Conservation (phyloP, 2,113 vertebrate species). For the Meriones unguiculatus region DNA sequence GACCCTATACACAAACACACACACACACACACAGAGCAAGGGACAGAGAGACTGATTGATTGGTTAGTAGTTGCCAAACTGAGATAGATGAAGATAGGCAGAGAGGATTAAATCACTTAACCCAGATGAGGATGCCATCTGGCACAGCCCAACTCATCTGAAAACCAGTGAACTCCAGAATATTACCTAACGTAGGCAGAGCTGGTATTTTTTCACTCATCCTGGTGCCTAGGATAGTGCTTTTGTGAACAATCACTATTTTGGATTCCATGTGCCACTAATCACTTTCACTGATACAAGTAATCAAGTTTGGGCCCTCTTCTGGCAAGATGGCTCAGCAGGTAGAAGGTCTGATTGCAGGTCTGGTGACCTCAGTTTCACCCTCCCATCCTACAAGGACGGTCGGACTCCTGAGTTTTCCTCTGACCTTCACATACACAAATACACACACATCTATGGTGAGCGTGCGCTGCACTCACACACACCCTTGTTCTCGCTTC, state of each 20-base stretch:
- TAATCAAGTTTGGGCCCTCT: background rate
- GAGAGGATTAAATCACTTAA: no score
- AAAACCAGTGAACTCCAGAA: background rate
- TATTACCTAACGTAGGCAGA: background rate
- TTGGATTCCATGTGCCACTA: background rate
- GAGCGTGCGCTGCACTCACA: background rate
- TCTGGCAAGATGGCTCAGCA: background rate
- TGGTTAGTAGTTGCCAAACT: background rate
- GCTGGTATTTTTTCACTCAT: fast-evolving
- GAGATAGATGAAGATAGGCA: background rate
- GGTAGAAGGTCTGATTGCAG: background rate
- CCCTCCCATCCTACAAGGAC: background rate
- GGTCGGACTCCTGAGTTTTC: background rate
- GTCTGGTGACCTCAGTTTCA: background rate
- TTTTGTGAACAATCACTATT: background rate
- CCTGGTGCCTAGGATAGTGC: background rate
- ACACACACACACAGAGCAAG: background rate
- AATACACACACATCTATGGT: background rate
- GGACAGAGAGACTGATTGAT: background rate
- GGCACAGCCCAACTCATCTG: background rate
- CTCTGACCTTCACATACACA: background rate
- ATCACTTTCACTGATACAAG: background rate
- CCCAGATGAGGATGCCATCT: background rate
- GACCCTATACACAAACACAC: background rate
- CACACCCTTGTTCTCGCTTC: background rate